Evolutionary conservation across 2,113 vertebrate species (phyloP), one percentile per base, ranked within the genome.

Genomic region (Procavia capensis): DNA sequence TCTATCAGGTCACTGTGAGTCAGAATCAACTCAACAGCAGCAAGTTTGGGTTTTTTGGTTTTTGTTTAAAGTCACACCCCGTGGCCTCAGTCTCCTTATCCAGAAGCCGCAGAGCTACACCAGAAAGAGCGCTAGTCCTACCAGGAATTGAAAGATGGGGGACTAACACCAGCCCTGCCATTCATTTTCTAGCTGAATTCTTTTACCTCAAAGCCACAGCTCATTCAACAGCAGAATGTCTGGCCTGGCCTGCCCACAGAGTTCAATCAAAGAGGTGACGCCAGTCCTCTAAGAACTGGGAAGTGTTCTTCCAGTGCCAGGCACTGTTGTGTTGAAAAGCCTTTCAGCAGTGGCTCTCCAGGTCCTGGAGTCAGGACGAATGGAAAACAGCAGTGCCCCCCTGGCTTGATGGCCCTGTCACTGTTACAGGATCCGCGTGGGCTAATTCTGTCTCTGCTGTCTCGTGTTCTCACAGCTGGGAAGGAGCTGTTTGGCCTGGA

Each of bases 401-500:
- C 0, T 0, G 24, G 8, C 41, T 19, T 34, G 57, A 27, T 13
- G 0, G 0, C 50, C 41, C 59, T 72, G 75, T 36, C 29, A 3
- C 0, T 36, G 0, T 31, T 11, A 54, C 61, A 10, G 54, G 16
- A 5, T 16, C 39, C 17, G 63, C 2, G 0, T 27, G n/a, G 45
- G 87, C 78, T 97, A 64, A 98, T 78, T 82, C 75, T 78, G 17
- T 78, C 66, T 90, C 66, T 93, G 45, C 75, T 45, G 22, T 80
- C 94, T 81, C 41, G 19, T 87, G 39, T 72, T 80, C 31, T 78
- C 20, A 4, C 95, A 98, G 97, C 98, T 98, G 99, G 99, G 2
- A 99, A 99, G 96, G 99, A 99, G 96, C 98, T 99, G 74, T 99
- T 99, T 90, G 99, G 99, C 45, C 98, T 99, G 8, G 99, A 99